phyloP scores from a whole-genome alignment of 2,888 invertebrate genomes.

The Drosophila siamana region DNA sequence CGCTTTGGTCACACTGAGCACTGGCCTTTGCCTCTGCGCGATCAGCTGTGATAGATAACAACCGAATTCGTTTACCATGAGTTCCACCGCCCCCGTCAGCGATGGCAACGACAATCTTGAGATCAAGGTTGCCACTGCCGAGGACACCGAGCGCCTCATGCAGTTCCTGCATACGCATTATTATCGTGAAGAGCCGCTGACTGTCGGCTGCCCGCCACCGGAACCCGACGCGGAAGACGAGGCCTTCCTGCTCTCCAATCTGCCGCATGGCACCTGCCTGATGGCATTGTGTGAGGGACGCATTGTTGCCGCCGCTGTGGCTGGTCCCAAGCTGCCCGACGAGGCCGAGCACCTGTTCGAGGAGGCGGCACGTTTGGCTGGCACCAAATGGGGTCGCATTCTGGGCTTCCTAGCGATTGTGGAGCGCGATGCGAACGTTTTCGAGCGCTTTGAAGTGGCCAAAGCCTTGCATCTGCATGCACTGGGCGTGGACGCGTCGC shows the following conservation, averaged over 20 bases:
- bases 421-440: slow-evolving; percentile 79
- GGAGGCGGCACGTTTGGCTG: slow-evolving; percentile 58
- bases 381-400: slow-evolving; percentile 79
- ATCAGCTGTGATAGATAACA: neutral
- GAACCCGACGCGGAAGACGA: slow-evolving; percentile 76
- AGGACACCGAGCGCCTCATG: slow-evolving; percentile 71
- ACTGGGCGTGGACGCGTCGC: slow-evolving; percentile 71
- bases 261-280: slow-evolving; percentile 72
- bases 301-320: slow-evolving; percentile 77
- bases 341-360: slow-evolving; percentile 67
- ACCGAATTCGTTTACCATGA: neutral
- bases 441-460: slow-evolving; percentile 62
- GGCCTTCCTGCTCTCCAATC: slow-evolving; percentile 71
- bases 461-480: slow-evolving; percentile 80
- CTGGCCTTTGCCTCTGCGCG: neutral
- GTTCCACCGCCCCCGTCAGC: neutral
- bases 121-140: slow-evolving; percentile 54
- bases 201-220: slow-evolving; percentile 70
- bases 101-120: slow-evolving; percentile 35
- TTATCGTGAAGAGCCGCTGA: slow-evolving; percentile 83
- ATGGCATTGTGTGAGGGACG: slow-evolving; percentile 51
- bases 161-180: slow-evolving; percentile 78
- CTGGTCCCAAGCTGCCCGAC: slow-evolving; percentile 75
- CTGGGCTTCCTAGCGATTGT: slow-evolving; percentile 71
- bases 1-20: slow-evolving; percentile 17